A percentile compares a stretch with the other conserved stretches of the same genome.
phyloP scores from a whole-genome alignment of 2,888 invertebrate species.

The Eledone cirrhosa region DNA sequence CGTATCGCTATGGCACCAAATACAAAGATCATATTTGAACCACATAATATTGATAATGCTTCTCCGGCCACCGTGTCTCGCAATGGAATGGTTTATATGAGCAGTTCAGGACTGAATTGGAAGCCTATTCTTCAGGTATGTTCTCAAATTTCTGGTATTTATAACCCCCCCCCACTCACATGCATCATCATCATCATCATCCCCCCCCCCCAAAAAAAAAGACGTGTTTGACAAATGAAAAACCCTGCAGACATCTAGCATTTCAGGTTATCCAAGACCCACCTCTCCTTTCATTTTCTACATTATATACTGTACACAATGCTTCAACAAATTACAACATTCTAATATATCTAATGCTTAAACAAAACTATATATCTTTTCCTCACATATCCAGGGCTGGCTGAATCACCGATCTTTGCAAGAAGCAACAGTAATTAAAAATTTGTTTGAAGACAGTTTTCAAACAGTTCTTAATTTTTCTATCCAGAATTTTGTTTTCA shows the following conservation, averaged over 20 bases:
- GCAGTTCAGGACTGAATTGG: slow-evolving; percentile 93
- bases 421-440: slow-evolving; percentile 74
- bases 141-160: neutral
- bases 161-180: too few species aligned
- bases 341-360: too few species aligned
- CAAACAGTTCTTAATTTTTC: slow-evolving; percentile 81
- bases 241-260: too few species aligned
- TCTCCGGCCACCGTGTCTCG: slow-evolving; percentile 96
- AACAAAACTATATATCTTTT: neutral
- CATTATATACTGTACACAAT: too few species aligned
- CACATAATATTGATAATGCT: slow-evolving; percentile 96
- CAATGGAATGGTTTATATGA: slow-evolving; percentile 88
- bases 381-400: slow-evolving; percentile 62
- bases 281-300: neutral
- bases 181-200: too few species aligned
- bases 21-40: slow-evolving; percentile 96
- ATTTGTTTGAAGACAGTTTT: slow-evolving; percentile 81
- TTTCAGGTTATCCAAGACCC: neutral
- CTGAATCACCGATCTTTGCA: slow-evolving; percentile 65
- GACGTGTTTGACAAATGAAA: neutral
- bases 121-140: slow-evolving; percentile 83
- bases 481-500: slow-evolving; percentile 81
- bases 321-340: too few species aligned
- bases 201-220: neutral
- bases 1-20: slow-evolving; percentile 91